Conservation (phyloP, 1,140 invertebrate species). For the Meteorus sp. region DNA sequence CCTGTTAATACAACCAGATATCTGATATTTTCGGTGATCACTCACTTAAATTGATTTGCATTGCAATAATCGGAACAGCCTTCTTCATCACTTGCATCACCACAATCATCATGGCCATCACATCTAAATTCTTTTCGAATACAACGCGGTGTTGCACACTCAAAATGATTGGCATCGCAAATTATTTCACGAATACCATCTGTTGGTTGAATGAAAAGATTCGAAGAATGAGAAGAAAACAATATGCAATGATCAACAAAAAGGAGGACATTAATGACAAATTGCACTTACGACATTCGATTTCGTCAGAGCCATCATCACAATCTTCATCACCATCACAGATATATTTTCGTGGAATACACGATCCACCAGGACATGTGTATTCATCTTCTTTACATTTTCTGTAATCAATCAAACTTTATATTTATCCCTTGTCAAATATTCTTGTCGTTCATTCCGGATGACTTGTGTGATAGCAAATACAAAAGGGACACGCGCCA, state of each 20-base stretch:
- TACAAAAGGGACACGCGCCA: no score
- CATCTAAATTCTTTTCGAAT: slow-evolving; percentile 76
- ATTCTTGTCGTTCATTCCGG: no score
- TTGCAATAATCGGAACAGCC: slow-evolving; percentile 66
- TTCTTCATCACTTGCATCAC: slow-evolving; percentile 82
- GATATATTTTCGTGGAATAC: slow-evolving; percentile 66
- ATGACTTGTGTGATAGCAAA: no score
- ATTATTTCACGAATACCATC: slow-evolving; percentile 35
- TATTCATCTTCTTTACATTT: slow-evolving; percentile 56
- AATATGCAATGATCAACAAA: not conserved
- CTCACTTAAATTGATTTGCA: slow-evolving; percentile 66
- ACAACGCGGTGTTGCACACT: slow-evolving; percentile 69
- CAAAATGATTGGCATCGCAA: slow-evolving; percentile 74
- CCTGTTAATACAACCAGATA: no score
- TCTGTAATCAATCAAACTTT: not conserved
- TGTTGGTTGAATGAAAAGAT: not conserved
- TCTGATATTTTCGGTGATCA: no score
- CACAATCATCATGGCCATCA: slow-evolving; percentile 88
- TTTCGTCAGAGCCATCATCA: slow-evolving; percentile 65
- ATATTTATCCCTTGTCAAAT: no score
- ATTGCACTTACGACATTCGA: slow-evolving; percentile 60
- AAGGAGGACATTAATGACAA: no score
- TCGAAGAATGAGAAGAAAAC: no score
- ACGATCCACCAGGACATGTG: slow-evolving; percentile 64
- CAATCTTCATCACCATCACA: slow-evolving; percentile 67